Conservation (phyloP, 2,888 invertebrate species). For the Erebia palarica region DNA sequence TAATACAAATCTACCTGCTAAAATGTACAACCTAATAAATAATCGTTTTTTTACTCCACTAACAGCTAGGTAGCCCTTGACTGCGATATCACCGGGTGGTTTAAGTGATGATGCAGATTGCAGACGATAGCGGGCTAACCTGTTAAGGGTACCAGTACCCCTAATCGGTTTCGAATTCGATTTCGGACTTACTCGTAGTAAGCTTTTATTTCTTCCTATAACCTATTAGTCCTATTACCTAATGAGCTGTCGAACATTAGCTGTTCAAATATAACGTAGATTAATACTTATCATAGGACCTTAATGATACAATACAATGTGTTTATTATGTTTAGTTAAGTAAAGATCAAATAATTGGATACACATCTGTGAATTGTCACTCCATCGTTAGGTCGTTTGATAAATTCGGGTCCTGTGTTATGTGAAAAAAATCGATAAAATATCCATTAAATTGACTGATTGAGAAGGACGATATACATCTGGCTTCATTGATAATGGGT, state of each 20-base stretch:
- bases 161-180: no score
- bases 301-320: not conserved
- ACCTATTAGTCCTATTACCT: no score
- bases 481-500: not conserved
- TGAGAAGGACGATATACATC: not conserved
- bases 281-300: not conserved
- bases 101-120: no score
- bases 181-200: no score
- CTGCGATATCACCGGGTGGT: no score
- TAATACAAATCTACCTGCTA: not conserved
- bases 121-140: no score
- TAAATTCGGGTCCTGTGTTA: slow-evolving; percentile 1
- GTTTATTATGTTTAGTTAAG: not conserved
- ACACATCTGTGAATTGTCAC: slow-evolving; percentile 10
- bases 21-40: not conserved
- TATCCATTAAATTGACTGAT: slow-evolving; percentile 15
- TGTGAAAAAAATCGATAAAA: slow-evolving; percentile 4
- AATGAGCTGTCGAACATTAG: no score
- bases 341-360: slow-evolving; percentile 8
- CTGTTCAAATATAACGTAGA: no score
- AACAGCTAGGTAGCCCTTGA: no score
- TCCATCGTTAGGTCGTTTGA: not conserved
- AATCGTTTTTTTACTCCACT: not conserved
- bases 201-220: no score
- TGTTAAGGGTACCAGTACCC: no score